Percentiles rank a stretch among this genome's conserved stretches.
Evolutionary conservation across 1,140 invertebrate species (phyloP).

Genomic region (Sminthurides bifidus): DNA sequence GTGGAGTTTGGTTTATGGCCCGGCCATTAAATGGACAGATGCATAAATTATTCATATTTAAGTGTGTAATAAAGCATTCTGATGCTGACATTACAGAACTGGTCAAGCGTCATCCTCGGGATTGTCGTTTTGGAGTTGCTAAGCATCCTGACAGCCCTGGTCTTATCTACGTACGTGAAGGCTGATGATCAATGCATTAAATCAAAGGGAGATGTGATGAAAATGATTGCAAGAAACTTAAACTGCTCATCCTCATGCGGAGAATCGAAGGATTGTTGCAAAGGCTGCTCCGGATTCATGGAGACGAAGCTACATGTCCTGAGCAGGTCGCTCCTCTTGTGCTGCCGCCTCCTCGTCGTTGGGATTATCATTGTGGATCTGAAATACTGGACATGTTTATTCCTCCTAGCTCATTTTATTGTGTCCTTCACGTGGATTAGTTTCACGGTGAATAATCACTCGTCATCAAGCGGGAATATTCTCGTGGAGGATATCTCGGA

Average conservation of each 20-base stretch:
- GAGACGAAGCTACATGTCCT: conserved; percentile 15
- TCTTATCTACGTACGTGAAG: conserved; percentile 19
- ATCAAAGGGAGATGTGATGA: conserved; percentile 6
- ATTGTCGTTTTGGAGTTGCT: conserved; percentile 20
- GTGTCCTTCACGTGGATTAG: conserved; percentile 22
- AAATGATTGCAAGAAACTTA: conserved; percentile 9
- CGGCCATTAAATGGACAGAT: neutral
- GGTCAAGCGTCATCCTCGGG: conserved; percentile 12
- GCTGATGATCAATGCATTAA: conserved; percentile 5
- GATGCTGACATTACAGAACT: conserved; percentile 13
- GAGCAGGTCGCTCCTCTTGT: conserved; percentile 19
- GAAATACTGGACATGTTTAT: conserved; percentile 19
- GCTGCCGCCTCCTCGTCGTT: conserved; percentile 20
- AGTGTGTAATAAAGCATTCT: conserved; percentile 6
- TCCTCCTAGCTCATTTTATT: conserved; percentile 18
- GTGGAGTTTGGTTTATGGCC: neutral
- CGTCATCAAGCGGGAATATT: neutral
- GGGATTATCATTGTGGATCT: conserved; percentile 20
- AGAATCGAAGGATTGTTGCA: neutral
- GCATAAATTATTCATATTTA: conserved; percentile 10
- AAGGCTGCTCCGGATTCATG: conserved; percentile 2
- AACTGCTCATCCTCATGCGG: neutral
- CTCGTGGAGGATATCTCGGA: conserved; percentile 1
- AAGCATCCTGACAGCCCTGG: conserved; percentile 18
- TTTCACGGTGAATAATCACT: conserved; percentile 9